Evolutionary conservation across 2,113 vertebrate genomes (phyloP).

Genomic region (Syngnathus scovelli): DNA sequence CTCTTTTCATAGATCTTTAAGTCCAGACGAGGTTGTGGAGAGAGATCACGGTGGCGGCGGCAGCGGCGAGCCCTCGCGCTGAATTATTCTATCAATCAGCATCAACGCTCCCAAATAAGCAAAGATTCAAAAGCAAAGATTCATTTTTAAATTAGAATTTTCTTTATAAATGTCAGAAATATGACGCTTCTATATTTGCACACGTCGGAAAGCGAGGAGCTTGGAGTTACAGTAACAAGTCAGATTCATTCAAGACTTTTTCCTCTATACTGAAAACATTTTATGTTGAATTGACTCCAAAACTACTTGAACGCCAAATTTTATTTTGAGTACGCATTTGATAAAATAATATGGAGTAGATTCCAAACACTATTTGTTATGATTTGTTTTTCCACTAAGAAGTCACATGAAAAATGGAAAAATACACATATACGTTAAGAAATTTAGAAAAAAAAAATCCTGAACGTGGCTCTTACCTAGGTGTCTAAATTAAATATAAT

Average conservation of each 20-base stretch:
- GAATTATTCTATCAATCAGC: slow-evolving; percentile 45
- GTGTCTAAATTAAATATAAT: background rate
- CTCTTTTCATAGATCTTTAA: slow-evolving; percentile 55
- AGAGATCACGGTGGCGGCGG: slow-evolving; percentile 5
- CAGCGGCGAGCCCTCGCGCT: slow-evolving; percentile 26
- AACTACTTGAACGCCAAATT: background rate
- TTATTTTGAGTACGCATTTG: background rate
- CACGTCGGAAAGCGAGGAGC: background rate
- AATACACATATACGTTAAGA: accelerated
- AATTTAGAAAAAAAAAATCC: background rate
- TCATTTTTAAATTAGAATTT: background rate
- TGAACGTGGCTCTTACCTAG: background rate
- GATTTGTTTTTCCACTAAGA: too few relatives aligned
- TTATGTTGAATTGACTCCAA: too few relatives aligned
- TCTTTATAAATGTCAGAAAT: slow-evolving; percentile 6
- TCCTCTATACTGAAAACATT: too few relatives aligned
- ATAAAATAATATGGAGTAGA: too few relatives aligned
- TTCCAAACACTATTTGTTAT: too few relatives aligned
- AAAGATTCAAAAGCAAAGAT: background rate
- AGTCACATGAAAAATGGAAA: background rate
- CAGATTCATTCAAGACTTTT: too few relatives aligned
- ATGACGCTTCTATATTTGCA: background rate
- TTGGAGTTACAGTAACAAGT: background rate
- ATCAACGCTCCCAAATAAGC: slow-evolving; percentile 22
- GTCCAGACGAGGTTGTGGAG: slow-evolving; percentile 20